These are phyloP conservation scores for Vannuccia rotundouncinata DNA, from an alignment of 2,888 invertebrate species.

Conservation along the genomic window DNA sequence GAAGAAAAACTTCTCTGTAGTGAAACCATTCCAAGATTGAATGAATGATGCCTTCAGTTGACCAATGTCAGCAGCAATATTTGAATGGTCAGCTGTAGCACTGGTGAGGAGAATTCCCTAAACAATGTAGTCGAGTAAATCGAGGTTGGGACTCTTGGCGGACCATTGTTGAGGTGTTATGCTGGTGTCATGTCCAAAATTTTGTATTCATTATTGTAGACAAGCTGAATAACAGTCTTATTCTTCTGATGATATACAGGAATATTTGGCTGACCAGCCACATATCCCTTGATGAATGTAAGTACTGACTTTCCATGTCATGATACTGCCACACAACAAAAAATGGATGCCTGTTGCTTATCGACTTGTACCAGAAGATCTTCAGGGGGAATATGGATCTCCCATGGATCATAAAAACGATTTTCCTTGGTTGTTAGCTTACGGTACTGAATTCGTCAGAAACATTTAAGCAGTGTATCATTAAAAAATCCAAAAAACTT, in stretches of 20 bases:
- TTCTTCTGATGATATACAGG: neutral
- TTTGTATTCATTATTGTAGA: neutral
- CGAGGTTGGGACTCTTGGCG: neutral
- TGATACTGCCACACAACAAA: neutral
- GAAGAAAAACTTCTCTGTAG: too few species aligned
- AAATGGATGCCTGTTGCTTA: neutral
- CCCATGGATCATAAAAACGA: neutral
- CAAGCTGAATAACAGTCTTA: neutral
- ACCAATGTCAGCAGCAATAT: too few species aligned
- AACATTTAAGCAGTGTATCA: neutral
- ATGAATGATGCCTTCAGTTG: too few species aligned
- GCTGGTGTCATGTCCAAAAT: too few species aligned
- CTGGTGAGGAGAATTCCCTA: too few species aligned
- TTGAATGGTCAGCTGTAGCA: too few species aligned
- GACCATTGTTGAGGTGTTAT: neutral
- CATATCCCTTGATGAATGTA: neutral
- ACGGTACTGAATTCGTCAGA: neutral
- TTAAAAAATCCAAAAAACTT: too few species aligned
- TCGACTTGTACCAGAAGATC: neutral
- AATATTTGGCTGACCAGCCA: neutral
- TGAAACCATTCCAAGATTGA: too few species aligned
- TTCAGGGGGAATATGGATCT: neutral
- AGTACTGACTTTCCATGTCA: neutral
- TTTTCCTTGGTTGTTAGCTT: neutral
- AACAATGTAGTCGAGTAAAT: neutral